Conservation (phyloP, 92 coral and sea anemone species). For the Phymanthus crucifer region DNA sequence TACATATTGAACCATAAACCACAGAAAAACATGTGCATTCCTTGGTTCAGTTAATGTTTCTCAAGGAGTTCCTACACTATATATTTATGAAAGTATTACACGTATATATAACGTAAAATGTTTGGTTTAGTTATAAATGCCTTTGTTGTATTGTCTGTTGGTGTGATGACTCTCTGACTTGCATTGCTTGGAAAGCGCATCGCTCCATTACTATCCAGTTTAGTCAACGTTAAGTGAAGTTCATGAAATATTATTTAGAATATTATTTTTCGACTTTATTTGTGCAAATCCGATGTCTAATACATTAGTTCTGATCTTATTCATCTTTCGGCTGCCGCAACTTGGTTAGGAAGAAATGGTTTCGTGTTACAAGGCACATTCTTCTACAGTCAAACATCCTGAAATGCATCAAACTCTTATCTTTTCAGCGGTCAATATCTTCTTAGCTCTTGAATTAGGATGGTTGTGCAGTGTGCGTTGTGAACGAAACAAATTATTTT, state of each 20-base stretch:
- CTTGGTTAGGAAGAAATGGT: background rate
- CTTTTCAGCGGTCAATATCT: background rate
- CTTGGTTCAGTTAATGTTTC: no score
- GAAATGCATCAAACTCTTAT: background rate
- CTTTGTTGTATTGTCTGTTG: slow-evolving; percentile 2
- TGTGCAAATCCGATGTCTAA: background rate
- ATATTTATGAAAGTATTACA: background rate
- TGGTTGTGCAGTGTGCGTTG: no score
- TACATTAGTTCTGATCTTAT: background rate
- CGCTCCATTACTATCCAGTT: no score
- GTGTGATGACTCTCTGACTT: no score
- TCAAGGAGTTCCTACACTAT: no score
- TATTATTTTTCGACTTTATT: background rate
- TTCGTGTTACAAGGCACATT: slow-evolving; percentile 6
- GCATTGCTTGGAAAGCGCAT: background rate
- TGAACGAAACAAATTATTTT: no score
- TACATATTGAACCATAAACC: background rate
- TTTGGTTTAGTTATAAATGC: background rate
- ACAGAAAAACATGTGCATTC: background rate
- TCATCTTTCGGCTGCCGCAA: background rate
- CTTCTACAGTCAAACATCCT: background rate
- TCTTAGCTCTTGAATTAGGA: no score
- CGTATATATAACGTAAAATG: background rate
- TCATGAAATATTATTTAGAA: background rate
- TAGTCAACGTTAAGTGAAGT: background rate